Percentiles rank a stretch among this genome's conserved stretches.
These are phyloP conservation scores for Sapajus apella DNA, from an alignment of 2,113 vertebrate species.

Conservation along the genomic window DNA sequence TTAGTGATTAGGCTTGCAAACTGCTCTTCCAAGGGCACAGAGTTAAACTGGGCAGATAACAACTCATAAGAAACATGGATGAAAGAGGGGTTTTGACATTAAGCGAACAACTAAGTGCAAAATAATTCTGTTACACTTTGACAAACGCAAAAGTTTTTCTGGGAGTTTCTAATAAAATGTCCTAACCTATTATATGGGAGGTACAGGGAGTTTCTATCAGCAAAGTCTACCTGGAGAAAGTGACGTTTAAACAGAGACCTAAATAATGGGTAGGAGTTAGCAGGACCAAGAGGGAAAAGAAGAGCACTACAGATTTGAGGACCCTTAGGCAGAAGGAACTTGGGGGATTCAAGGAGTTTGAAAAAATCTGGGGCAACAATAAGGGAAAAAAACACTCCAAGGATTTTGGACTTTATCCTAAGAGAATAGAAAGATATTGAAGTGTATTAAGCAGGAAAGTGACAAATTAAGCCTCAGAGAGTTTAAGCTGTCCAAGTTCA, in stretches of 20 bases:
- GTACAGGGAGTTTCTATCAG: neutral
- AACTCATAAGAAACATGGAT: neutral
- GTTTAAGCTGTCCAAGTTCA: neutral
- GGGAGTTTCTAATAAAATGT: neutral
- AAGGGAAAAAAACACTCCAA: neutral
- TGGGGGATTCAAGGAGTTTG: neutral
- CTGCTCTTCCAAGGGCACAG: neutral
- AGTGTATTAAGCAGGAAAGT: neutral
- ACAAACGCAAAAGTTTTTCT: neutral
- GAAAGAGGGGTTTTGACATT: neutral
- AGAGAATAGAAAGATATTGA: neutral
- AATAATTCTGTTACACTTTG: neutral
- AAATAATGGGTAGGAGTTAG: neutral
- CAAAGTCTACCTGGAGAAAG: neutral
- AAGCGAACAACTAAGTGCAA: neutral
- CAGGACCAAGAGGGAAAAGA: neutral
- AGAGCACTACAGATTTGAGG: neutral
- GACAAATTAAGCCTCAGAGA: neutral
- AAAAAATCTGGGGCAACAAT: slow-evolving; percentile 21
- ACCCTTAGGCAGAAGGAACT: neutral
- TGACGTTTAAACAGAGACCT: neutral
- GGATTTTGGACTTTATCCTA: slow-evolving; percentile 21
- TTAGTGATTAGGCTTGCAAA: neutral
- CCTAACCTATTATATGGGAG: neutral
- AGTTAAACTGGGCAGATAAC: neutral